Percentiles rank a stretch among this genome's conserved stretches.
Evolutionary conservation across 1,140 invertebrate genomes (phyloP).

Genomic region (Drosophila ercepeae): DNA sequence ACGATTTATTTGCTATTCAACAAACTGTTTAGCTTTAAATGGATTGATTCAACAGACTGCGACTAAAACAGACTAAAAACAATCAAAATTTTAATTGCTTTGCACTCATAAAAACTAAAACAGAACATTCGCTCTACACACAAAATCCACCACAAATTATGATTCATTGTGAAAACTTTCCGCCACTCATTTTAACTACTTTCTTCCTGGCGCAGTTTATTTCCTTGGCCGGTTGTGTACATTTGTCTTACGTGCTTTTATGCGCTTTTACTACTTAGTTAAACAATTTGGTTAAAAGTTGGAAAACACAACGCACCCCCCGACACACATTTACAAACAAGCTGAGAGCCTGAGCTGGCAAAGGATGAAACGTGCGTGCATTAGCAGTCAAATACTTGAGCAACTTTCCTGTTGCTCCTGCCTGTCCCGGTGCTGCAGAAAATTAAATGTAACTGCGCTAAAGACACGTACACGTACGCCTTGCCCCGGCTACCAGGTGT

Average conservation of each 20-base stretch:
- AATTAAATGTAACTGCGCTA: conserved; percentile 45
- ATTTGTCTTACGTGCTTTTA: conserved; percentile 61
- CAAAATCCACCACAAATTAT: conserved; percentile 10
- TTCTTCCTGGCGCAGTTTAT: conserved; percentile 22
- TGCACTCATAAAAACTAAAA: neutral
- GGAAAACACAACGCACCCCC: conserved; percentile 38
- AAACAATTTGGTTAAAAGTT: conserved; percentile 80
- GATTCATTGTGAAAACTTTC: conserved; percentile 22
- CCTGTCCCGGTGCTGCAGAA: conserved; percentile 20
- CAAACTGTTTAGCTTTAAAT: too few species aligned
- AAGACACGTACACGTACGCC: conserved; percentile 49
- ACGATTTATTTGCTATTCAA: neutral
- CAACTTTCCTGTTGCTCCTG: conserved; percentile 23
- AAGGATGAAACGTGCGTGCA: conserved; percentile 64
- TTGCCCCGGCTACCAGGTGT: conserved; percentile 6
- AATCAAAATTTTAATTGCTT: too few species aligned
- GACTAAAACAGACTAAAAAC: too few species aligned
- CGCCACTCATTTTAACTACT: conserved; percentile 36
- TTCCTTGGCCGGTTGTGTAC: conserved; percentile 20
- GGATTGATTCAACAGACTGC: too few species aligned
- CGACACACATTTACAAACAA: conserved; percentile 1
- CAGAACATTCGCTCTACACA: neutral
- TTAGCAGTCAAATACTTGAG: conserved; percentile 54
- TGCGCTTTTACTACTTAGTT: conserved; percentile 75
- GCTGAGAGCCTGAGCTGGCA: conserved; percentile 4